phyloP scores from a whole-genome alignment of 2,888 invertebrate species.

The Hypomecis atomaria region DNA sequence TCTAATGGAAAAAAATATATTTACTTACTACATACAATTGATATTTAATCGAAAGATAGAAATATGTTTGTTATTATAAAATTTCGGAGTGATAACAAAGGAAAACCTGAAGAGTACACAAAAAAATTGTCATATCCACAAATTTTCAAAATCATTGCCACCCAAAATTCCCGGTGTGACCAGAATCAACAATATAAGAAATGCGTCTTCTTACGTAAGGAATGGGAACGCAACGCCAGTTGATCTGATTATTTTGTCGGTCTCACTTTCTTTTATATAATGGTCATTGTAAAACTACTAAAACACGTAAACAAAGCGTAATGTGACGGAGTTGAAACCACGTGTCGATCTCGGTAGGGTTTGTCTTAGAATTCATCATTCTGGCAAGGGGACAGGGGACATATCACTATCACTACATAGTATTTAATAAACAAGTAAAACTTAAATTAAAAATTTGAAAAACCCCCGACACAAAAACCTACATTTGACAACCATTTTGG shows the following conservation, averaged over 20 bases:
- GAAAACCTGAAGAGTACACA: no score
- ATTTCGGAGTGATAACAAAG: no score
- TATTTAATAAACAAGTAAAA: no score
- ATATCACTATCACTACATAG: no score
- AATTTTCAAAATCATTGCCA: constrained; percentile 20
- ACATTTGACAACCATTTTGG: no score
- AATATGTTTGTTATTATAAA: no score
- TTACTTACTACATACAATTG: no score
- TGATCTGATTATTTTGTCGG: constrained; percentile 52
- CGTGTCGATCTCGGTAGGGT: not conserved
- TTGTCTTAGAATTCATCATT: not conserved
- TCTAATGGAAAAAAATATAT: no score
- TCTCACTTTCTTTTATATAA: constrained; percentile 75
- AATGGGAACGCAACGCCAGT: constrained; percentile 63
- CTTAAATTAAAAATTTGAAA: no score
- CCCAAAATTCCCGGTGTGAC: constrained; percentile 48
- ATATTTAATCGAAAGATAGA: no score
- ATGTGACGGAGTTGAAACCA: not conserved
- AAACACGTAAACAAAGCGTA: constrained; percentile 28
- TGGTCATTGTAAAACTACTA: constrained; percentile 39
- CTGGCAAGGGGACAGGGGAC: no score
- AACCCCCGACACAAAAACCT: no score
- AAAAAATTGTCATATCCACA: not conserved
- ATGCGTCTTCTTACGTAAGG: constrained; percentile 75
- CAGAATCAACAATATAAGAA: constrained; percentile 71